phyloP scores from a whole-genome alignment of 2,113 vertebrate species.

The Podilymbus podiceps region DNA sequence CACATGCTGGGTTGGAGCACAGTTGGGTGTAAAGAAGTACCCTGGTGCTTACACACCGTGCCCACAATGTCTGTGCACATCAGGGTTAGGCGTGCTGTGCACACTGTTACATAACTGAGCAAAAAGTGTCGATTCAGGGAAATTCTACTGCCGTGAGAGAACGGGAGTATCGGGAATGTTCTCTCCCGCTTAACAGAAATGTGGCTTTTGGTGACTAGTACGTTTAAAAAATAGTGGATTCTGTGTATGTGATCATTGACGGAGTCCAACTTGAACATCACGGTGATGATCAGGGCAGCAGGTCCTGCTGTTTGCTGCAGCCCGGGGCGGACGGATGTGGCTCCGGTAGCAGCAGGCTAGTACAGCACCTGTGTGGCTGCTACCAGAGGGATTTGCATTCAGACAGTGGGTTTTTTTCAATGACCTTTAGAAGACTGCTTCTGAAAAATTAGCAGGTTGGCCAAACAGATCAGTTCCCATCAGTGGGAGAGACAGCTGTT shows the following conservation, averaged over 20 bases:
- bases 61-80: not conserved
- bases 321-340: not conserved
- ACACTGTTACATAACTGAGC: not conserved
- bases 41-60: not conserved
- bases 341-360: not conserved
- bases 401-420: not conserved
- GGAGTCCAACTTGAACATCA: not conserved
- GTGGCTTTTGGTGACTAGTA: not conserved
- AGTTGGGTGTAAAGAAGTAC: not conserved
- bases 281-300: not conserved
- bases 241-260: not conserved
- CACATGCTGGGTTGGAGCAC: not conserved
- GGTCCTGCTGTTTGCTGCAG: not conserved
- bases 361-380: not conserved
- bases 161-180: not conserved
- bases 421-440: not conserved
- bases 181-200: not conserved
- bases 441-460: not conserved
- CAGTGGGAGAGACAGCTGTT: not conserved
- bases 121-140: slow-evolving; percentile 6
- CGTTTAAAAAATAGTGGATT: not conserved
- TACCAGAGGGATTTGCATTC: not conserved
- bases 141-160: not conserved
- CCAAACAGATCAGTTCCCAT: not conserved
- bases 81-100: not conserved